Evolutionary conservation across 2,888 invertebrate genomes (phyloP).

Genomic region (Odontocerum albicorne): DNA sequence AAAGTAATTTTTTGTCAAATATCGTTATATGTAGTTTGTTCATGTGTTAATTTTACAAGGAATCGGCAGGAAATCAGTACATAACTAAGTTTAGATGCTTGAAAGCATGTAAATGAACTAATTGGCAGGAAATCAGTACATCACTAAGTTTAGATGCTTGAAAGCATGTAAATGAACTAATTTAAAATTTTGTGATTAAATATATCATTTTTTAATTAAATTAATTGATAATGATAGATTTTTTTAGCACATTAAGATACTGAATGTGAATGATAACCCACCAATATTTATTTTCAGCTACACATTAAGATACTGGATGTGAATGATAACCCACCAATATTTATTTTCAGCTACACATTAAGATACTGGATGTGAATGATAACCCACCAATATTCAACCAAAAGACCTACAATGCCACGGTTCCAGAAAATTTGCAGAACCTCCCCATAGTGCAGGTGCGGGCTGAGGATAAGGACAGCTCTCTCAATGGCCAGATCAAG

Average conservation of each 20-base stretch:
- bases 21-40: too few relatives aligned
- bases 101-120: too few relatives aligned
- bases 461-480: conserved; percentile 81
- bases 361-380: conserved; percentile 85
- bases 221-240: too few relatives aligned
- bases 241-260: conserved; percentile 67
- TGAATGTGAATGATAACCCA: conserved; percentile 87
- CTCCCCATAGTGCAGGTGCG: conserved; percentile 80
- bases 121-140: too few relatives aligned
- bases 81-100: too few relatives aligned
- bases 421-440: conserved; percentile 80
- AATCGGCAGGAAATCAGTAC: too few relatives aligned
- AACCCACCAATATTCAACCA: conserved; percentile 82
- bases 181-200: too few relatives aligned
- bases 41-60: too few relatives aligned
- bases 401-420: conserved; percentile 73
- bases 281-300: conserved; percentile 63
- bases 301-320: conserved; percentile 77
- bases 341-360: conserved; percentile 64
- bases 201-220: too few relatives aligned
- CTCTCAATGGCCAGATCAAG: conserved; percentile 72
- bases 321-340: conserved; percentile 77
- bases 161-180: too few relatives aligned
- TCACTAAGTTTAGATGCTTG: too few relatives aligned
- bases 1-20: too few relatives aligned